Evolutionary conservation across 2,797 vertebrate genomes (phyloP), one percentile per base, ranked within the genome.

Genomic region (Capromys pilorides): DNA sequence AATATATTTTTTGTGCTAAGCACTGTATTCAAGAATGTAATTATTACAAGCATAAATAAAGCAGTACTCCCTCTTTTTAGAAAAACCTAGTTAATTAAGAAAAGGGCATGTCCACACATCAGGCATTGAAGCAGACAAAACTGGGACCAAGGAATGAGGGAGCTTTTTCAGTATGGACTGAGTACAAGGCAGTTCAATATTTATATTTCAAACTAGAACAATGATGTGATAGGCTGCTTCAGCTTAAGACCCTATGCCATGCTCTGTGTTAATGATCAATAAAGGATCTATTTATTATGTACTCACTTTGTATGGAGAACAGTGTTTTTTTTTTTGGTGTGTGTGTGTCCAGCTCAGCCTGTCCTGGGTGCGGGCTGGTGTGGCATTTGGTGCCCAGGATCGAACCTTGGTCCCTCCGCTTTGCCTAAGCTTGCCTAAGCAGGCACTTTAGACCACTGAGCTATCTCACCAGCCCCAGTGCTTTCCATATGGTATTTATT

Each of bases 401-500:
- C 51, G 14, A 54, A 54, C 11, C 51, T 54, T 57, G 54, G 54
- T 57, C 54, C 54, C 16, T 57, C 14, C 5, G 1, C 16, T 57
- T 57, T 57, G 54, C 54, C 54, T 54, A 54, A 54, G 54, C 54
- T 54, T 54, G 54, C 54, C 54, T 57, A 57, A 57, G 54, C 54
- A 57, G 54, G 54, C 18, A 57, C 54, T 57, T 57, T 19, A 57
- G 54, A 57, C 54, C 54, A 57, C 54, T 57, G 54, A 57, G 54
- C 54, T 57, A 19, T 57, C 16, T 57, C 18, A 14, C 16, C 16
- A 18, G 54, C 54, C 54, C 54, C 24, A 82, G 2, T 77, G 28
- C 49, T 92, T 94, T 77, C 57, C 9, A 49, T 69, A 62, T 71
- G 26, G 84, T 86, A 41, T 79, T 88, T 89, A 95, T 51, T 83